These are phyloP conservation scores for Pseudomugil gertrudae DNA, from an alignment of 2,797 vertebrate species.

Conservation along the genomic window DNA sequence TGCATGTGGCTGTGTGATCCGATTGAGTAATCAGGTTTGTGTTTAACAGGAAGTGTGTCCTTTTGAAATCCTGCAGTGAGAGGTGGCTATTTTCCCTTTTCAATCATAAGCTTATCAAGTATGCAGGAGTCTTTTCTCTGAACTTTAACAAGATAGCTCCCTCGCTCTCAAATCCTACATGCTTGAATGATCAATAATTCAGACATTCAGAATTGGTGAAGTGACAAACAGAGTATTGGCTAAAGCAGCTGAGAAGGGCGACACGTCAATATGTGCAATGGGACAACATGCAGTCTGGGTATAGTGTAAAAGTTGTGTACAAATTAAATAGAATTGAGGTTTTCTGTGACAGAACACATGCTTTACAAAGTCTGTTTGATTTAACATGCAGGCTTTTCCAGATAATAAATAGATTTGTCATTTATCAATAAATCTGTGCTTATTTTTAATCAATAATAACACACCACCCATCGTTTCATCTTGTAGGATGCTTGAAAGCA, in stretches of 20 bases:
- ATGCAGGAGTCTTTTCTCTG: conserved; percentile 31
- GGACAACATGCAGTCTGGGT: conserved; percentile 7
- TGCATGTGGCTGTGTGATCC: not conserved
- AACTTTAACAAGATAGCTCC: conserved; percentile 29
- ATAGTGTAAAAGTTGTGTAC: not conserved
- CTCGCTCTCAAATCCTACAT: conserved; percentile 19
- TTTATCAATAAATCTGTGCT: conserved; percentile 9
- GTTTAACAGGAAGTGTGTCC: not conserved
- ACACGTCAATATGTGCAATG: conserved; percentile 16
- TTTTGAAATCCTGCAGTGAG: conserved; percentile 11
- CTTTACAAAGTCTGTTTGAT: not conserved
- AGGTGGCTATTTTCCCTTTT: conserved; percentile 6
- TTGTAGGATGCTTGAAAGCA: conserved; percentile 7
- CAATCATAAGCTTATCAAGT: conserved; percentile 23
- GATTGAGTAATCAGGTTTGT: conserved; percentile 2
- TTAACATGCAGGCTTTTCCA: not conserved
- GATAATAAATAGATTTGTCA: not conserved
- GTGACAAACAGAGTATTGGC: conserved; percentile 17
- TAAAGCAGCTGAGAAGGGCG: conserved; percentile 1
- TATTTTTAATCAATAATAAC: not conserved
- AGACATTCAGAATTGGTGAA: conserved; percentile 28
- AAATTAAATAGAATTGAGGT: conserved; percentile 1
- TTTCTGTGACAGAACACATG: conserved; percentile 1
- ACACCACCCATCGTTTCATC: conserved; percentile 8
- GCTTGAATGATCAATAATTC: conserved; percentile 58